Evolutionary conservation across 2,113 vertebrate genomes (phyloP).

Genomic region (Cranoglanis bouderius): DNA sequence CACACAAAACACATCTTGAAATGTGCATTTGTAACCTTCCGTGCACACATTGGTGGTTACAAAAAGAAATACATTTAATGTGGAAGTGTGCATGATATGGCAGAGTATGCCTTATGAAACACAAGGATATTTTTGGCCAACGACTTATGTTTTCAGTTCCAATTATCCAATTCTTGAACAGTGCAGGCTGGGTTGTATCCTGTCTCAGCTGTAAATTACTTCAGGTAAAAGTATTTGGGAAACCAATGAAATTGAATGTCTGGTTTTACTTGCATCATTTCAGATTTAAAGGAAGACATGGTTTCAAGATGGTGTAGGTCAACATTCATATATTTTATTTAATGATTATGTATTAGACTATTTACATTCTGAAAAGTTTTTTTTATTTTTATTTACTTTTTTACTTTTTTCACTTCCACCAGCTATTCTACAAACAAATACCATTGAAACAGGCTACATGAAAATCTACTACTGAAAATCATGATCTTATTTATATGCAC

Average conservation of each 20-base stretch:
- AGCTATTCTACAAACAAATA: background rate
- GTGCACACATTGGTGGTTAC: too few species aligned
- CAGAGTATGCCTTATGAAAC: background rate
- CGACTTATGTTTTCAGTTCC: background rate
- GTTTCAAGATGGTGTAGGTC: background rate
- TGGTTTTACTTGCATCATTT: background rate
- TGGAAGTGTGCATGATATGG: too few species aligned
- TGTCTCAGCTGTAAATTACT: background rate
- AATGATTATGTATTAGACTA: background rate
- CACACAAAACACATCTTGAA: background rate
- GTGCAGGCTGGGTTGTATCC: background rate
- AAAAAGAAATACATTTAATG: background rate
- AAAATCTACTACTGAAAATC: background rate
- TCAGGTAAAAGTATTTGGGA: background rate
- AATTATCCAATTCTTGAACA: background rate
- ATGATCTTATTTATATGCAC: background rate
- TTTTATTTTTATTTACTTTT: too few species aligned
- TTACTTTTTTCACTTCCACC: background rate
- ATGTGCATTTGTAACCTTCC: background rate
- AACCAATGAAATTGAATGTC: background rate
- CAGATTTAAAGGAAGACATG: background rate
- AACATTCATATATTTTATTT: background rate
- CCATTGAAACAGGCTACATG: background rate
- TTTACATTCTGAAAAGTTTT: background rate
- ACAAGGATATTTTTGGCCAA: background rate